A percentile compares a stretch with the other conserved stretches of the same genome.
These are phyloP conservation scores for Oxyura jamaicensis DNA, from an alignment of 2,113 vertebrate genomes.

Conservation along the genomic window DNA sequence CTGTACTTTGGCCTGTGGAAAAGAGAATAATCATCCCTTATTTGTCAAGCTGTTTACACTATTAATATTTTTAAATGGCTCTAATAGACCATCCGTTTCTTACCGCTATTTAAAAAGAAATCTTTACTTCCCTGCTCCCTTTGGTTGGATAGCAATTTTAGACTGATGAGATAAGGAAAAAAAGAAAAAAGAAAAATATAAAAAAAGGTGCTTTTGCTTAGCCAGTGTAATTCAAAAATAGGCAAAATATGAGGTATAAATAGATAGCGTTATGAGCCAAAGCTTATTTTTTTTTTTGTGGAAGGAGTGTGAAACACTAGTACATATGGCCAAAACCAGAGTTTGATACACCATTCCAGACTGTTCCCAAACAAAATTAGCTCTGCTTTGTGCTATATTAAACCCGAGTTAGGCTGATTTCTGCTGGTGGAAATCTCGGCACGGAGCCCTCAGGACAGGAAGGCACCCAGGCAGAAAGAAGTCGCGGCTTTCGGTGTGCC, in stretches of 20 bases:
- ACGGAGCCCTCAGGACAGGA: conserved; percentile 18
- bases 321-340: neutral
- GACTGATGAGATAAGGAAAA: neutral
- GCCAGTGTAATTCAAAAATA: neutral
- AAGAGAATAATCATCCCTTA: neutral
- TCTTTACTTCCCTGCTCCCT: neutral
- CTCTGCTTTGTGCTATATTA: conserved; percentile 47
- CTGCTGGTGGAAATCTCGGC: conserved; percentile 27
- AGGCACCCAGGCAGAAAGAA: conserved; percentile 51
- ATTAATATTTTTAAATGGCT: conserved; percentile 46
- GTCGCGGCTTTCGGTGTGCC: neutral
- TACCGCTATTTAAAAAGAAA: neutral
- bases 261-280: neutral
- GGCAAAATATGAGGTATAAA: conserved; percentile 27
- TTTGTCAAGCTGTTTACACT: conserved; percentile 34
- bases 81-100: conserved; percentile 19
- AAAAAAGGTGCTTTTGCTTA: neutral
- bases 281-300: neutral
- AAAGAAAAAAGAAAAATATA: neutral
- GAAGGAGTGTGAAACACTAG: neutral
- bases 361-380: conserved; percentile 32
- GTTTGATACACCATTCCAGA: neutral
- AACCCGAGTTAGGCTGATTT: conserved; percentile 33
- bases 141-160: neutral
- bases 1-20: conserved; percentile 32